Percentiles rank a stretch among this genome's conserved stretches.
Conservation (phyloP, 2,888 invertebrate species). For the Cepaea hortensis region DNA sequence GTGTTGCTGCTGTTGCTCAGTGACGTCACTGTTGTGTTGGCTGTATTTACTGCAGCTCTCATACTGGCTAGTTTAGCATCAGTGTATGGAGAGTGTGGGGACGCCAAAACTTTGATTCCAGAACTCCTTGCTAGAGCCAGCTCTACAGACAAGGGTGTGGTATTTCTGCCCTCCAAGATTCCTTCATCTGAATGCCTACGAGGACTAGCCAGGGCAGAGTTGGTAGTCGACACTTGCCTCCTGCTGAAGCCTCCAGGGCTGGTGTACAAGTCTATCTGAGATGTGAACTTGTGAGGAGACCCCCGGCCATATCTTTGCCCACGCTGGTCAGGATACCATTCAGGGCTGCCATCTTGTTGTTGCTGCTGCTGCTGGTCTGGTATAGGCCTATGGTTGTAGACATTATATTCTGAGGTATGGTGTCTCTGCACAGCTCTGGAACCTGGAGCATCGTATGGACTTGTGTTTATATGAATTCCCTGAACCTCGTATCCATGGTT, state of each 20-base stretch:
- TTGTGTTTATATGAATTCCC: too few species aligned
- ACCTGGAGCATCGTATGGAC: too few species aligned
- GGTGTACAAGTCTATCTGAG: constrained; percentile 24
- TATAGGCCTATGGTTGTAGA: neutral
- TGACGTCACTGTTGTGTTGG: neutral
- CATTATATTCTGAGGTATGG: neutral
- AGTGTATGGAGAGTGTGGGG: neutral
- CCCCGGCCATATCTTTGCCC: neutral
- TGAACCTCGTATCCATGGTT: too few species aligned
- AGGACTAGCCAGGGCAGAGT: neutral
- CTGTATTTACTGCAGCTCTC: neutral
- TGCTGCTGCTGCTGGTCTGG: neutral
- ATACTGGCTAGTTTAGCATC: neutral
- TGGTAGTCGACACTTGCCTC: neutral
- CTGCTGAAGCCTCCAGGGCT: neutral
- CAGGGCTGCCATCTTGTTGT: too few species aligned
- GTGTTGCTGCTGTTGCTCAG: neutral
- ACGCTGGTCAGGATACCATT: neutral
- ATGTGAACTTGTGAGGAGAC: neutral
- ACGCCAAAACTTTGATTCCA: neutral
- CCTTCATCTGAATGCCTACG: constrained; percentile 24
- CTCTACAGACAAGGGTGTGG: constrained; percentile 46
- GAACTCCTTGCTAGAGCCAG: constrained; percentile 35
- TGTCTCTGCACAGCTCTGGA: too few species aligned
- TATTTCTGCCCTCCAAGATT: constrained; percentile 25